Conservation (phyloP, 1,140 invertebrate species). For the Oryctes rhinoceros region DNA sequence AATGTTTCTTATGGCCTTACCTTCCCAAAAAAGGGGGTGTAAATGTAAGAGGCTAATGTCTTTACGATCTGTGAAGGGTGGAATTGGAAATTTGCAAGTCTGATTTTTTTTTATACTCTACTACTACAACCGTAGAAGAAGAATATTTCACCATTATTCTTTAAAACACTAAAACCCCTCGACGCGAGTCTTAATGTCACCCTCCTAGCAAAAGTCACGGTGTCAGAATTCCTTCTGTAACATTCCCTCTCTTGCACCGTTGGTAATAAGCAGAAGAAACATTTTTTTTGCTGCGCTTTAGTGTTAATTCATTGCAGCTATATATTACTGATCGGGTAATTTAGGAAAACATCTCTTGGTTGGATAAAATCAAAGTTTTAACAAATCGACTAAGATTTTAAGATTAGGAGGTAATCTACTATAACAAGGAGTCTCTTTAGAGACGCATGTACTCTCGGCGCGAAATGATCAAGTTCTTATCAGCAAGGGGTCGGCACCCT, state of each 20-base stretch:
- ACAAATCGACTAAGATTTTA: constrained; percentile 20
- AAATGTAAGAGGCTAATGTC: constrained; percentile 61
- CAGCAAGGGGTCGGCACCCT: constrained; percentile 30
- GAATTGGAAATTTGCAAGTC: constrained; percentile 61
- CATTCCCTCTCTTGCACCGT: neutral
- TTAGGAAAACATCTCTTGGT: constrained; percentile 2
- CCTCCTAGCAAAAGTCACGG: constrained; percentile 55
- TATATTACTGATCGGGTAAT: constrained; percentile 8
- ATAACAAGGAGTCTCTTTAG: neutral
- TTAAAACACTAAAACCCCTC: constrained; percentile 58
- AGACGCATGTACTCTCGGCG: neutral
- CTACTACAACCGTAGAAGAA: constrained; percentile 34
- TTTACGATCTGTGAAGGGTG: constrained; percentile 60
- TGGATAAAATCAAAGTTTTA: constrained; percentile 20
- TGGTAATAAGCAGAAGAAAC: neutral
- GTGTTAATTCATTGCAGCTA: neutral
- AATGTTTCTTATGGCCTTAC: constrained; percentile 18
- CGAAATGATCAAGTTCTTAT: constrained; percentile 26
- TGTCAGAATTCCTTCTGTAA: constrained; percentile 47
- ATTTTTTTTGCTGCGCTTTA: neutral
- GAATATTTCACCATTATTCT: constrained; percentile 59
- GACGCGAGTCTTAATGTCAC: constrained; percentile 51
- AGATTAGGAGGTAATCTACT: constrained; percentile 32
- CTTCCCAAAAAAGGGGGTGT: neutral
- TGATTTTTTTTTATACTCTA: constrained; percentile 57